Conservation (phyloP, 1,140 invertebrate species). For the Macrobrachium nipponense region DNA sequence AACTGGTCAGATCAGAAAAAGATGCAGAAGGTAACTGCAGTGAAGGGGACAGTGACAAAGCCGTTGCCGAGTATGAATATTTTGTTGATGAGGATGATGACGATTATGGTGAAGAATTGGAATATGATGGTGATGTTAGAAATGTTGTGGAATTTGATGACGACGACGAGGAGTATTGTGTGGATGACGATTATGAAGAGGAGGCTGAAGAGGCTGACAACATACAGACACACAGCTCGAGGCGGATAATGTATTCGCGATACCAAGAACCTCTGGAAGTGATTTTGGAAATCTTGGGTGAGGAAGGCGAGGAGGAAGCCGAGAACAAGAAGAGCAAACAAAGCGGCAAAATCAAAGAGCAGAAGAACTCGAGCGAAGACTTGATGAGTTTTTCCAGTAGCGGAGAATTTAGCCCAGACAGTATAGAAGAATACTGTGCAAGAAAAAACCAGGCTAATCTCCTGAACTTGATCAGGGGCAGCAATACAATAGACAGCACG, state of each 20-base stretch:
- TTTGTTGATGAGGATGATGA: constrained; percentile 35
- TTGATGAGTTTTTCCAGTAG: not conserved
- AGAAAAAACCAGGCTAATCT: not conserved
- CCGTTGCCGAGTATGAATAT: constrained; percentile 24
- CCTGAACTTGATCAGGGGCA: not conserved
- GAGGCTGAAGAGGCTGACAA: constrained; percentile 7
- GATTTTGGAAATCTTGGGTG: constrained; percentile 46
- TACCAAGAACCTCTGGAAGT: constrained; percentile 50
- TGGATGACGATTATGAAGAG: constrained; percentile 22
- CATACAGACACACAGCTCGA: not conserved
- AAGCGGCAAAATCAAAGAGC: not conserved
- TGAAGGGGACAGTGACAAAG: too few species aligned
- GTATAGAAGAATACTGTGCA: not conserved
- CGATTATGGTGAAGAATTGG: constrained; percentile 1
- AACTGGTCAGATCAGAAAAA: too few species aligned
- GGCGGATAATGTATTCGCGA: not conserved
- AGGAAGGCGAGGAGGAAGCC: constrained; percentile 36
- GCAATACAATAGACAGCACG: not conserved
- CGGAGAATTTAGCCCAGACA: constrained; percentile 11
- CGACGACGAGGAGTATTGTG: not conserved
- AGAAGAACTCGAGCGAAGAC: not conserved
- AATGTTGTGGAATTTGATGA: constrained; percentile 2
- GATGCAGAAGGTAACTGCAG: too few species aligned
- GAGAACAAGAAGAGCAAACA: not conserved
- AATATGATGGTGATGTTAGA: not conserved